Evolutionary conservation across 2,888 invertebrate genomes (phyloP).

Genomic region (Blomia tropicalis): DNA sequence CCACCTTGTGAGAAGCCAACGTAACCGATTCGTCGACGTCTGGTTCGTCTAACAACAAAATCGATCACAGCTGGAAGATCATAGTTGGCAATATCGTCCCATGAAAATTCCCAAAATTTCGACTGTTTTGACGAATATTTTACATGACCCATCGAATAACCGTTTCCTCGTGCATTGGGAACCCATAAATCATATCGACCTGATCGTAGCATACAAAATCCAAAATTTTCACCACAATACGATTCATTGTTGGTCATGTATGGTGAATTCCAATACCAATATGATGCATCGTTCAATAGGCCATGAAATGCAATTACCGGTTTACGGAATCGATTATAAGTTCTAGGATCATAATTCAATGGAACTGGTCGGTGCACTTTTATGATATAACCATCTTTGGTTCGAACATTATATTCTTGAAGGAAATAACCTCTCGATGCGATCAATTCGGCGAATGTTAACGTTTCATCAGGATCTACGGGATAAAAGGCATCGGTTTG

Average conservation of each 20-base stretch:
- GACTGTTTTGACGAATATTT: conserved; percentile 29
- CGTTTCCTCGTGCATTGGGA: conserved; percentile 41
- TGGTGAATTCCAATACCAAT: neutral
- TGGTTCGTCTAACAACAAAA: conserved; percentile 16
- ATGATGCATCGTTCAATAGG: neutral
- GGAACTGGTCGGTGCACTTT: conserved; percentile 1
- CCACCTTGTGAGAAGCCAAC: conserved; percentile 4
- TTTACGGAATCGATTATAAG: neutral
- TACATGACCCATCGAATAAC: conserved; percentile 37
- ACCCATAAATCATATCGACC: conserved; percentile 44
- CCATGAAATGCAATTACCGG: conserved; percentile 1
- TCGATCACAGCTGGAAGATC: conserved; percentile 22
- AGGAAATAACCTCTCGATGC: neutral
- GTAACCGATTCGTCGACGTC: neutral
- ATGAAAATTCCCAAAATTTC: conserved; percentile 26
- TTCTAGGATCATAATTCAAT: neutral
- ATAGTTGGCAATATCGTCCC: conserved; percentile 24
- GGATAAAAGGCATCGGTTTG: too few species aligned
- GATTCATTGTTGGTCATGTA: neutral
- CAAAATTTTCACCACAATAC: conserved; percentile 24
- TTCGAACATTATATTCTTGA: too few species aligned
- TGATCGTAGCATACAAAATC: too few species aligned
- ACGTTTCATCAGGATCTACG: neutral
- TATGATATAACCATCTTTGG: too few species aligned
- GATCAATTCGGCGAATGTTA: neutral